Evolutionary conservation across 2,113 vertebrate genomes (phyloP), one percentile per base, ranked within the genome.

Genomic region (Symphodus melops): DNA sequence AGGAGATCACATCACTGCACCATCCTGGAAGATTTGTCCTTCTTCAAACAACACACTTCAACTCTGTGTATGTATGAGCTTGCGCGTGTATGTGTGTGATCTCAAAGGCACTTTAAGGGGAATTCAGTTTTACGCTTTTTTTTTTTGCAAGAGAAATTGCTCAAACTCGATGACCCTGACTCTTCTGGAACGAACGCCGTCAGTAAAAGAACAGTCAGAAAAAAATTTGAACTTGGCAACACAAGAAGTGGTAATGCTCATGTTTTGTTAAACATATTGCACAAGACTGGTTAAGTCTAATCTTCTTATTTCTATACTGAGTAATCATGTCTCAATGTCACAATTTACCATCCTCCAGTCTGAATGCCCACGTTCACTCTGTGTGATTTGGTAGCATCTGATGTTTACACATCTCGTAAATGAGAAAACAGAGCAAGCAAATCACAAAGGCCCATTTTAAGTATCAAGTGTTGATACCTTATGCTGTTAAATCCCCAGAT

Each of bases 1-100:
- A 83, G 63, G 46, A 79, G 83, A 91, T 90, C 72, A 33, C 75
- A 83, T 93, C 84, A 87, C 87, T 10, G 57, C 23, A 63, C 77
- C 76, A 48, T 68, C 81, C 41, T 48, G 62, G 46, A 86, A 41
- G 23, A 72, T 68, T 69, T 58, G 58, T 58, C 63, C 69, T 58
- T n/a, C 51, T 70, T 59, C 61, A 67, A 51, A 81, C 68, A 57
- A 77, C 25, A 61, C 52, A 41, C 21, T 73, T 52, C 46, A 66
- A 56, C 66, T 41, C 56, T 16, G 12, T 20, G 14, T 1, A 17
- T 8, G 17, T 17, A 48, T 8, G 17, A 5, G 3, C 14, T 19
- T 19, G 16, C 4, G 19, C 17, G 46, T 19, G 44, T 14, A 11
- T 60, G 58, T 39, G 6, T 44, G 51, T 42, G 5, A 7, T 10